Evolutionary conservation across 1,140 invertebrate species (phyloP), one percentile per base, ranked within the genome.

Genomic region (Triops cancriformis): DNA sequence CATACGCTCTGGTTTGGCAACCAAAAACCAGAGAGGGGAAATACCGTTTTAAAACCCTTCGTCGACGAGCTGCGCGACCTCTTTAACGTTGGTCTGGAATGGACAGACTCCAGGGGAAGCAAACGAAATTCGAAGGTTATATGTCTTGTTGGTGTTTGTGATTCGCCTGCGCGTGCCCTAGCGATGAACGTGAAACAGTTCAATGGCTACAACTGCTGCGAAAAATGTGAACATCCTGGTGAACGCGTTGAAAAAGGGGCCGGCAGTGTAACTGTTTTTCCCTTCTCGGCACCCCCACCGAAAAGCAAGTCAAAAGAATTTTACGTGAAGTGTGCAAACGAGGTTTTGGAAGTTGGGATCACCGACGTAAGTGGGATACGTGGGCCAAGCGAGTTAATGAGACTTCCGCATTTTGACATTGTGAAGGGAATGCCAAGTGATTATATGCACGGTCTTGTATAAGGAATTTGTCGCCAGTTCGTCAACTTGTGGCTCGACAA

Each of bases 1-100:
- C n/a, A n/a, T n/a, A n/a, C n/a, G n/a, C n/a, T n/a, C n/a, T n/a
- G n/a, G n/a, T n/a, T n/a, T n/a, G n/a, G n/a, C n/a, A n/a, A n/a
- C n/a, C n/a, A n/a, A n/a, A 73, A 81, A 72, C 64, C 75, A 26
- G 23, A 26, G 27, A 74, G 41, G 18, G 28, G 42, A 27, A 76
- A 75, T 14, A 72, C 76, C 18, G 28, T 73, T 72, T 26, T 77
- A 14, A 37, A 23, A 14, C 43, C 45, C 9, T 77, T 77, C n/a
- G 51, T 77, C 1, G 27, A 64, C 51, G 45, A 77, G 27, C 26
- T 51, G 43, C n/a, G 26, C 45, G 31, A 31, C 12, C 14, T 77
- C 26, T 64, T 64, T 31, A 31, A 12, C 6, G 14, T n/a, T 9
- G 64, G 76, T 14, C 72, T 77, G 11, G n/a, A 23, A 12, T 77